These are phyloP conservation scores for Diadumene lineata DNA, from an alignment of 92 coral and sea anemone species.

Conservation along the genomic window DNA sequence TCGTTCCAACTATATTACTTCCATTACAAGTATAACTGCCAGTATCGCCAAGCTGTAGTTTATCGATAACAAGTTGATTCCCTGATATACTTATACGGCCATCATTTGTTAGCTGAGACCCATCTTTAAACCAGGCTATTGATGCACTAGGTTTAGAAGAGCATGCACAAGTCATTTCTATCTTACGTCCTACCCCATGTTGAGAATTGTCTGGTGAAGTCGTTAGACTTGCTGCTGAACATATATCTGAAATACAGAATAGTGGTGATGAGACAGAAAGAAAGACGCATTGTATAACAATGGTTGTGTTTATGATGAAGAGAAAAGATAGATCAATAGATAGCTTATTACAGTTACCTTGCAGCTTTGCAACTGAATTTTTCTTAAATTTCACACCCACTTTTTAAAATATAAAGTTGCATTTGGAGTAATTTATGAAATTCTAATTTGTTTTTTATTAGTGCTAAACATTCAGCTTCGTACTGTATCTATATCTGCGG, in stretches of 20 bases:
- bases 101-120: constrained; percentile 14
- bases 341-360: no score
- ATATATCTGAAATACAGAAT: constrained; percentile 36
- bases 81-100: constrained; percentile 31
- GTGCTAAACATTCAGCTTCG: no score
- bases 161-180: constrained; percentile 51
- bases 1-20: constrained; percentile 23
- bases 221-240: constrained; percentile 20
- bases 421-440: no score
- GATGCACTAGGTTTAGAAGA: constrained; percentile 41
- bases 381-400: no score
- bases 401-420: no score
- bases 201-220: constrained; percentile 12
- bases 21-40: constrained; percentile 76
- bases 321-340: no score
- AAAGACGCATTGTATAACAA: no score
- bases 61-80: constrained; percentile 38
- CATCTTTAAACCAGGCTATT: constrained; percentile 66
- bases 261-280: not conserved
- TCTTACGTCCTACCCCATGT: constrained; percentile 15
- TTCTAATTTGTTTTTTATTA: no score
- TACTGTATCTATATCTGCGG: no score
- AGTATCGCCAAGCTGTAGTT: constrained; percentile 46
- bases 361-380: no score
- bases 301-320: no score